phyloP scores from a whole-genome alignment of 2,797 vertebrate species.

The Momotus momota region DNA sequence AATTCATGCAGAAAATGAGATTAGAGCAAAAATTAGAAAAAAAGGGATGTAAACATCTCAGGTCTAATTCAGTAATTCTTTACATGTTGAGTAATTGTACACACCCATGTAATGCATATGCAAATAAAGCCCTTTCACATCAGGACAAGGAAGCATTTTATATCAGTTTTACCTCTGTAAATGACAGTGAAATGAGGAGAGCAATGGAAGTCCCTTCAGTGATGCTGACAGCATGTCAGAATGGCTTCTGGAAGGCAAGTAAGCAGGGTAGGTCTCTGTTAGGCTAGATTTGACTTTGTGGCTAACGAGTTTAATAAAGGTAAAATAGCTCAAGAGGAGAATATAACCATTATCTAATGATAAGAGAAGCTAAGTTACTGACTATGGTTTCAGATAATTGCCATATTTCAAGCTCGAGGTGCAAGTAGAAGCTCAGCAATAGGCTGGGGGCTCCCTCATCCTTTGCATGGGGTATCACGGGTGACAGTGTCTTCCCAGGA shows the following conservation, averaged over 20 bases:
- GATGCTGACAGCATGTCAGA: neutral
- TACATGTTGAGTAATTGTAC: neutral
- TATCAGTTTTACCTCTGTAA: neutral
- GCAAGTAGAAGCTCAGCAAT: neutral
- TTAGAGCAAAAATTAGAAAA: neutral
- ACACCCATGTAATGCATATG: neutral
- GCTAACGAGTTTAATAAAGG: neutral
- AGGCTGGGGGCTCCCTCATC: neutral
- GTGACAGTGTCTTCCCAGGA: neutral
- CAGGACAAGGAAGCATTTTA: neutral
- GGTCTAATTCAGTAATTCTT: neutral
- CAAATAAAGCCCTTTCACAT: neutral
- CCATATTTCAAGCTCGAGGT: neutral
- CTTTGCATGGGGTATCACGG: fast-evolving
- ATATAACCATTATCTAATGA: neutral
- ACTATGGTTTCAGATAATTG: neutral
- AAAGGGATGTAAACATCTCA: neutral
- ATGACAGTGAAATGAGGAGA: neutral
- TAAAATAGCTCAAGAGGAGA: neutral
- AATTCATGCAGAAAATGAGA: neutral
- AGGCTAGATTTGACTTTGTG: neutral
- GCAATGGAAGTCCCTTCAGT: neutral
- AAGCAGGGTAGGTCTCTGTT: neutral
- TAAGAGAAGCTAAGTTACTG: neutral
- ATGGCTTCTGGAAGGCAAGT: neutral